A percentile compares a stretch with the other conserved stretches of the same genome.
Conservation (phyloP, 2,113 vertebrate genomes). For the Gymnarchus niloticus region DNA sequence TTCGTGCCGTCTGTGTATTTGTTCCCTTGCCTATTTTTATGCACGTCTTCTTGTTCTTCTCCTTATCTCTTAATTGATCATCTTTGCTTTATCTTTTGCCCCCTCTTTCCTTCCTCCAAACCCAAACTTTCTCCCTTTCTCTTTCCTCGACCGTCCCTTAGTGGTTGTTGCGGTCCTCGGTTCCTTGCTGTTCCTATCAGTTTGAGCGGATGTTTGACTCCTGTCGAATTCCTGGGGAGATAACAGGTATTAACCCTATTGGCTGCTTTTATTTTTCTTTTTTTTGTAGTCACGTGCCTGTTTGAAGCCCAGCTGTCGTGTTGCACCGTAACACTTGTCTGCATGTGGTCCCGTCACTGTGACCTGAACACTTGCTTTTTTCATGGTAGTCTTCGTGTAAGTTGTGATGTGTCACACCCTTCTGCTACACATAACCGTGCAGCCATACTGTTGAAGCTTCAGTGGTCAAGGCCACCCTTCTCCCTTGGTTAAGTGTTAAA, state of each 20-base stretch:
- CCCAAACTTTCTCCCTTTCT: conserved; percentile 21
- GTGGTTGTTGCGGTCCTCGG: conserved; percentile 75
- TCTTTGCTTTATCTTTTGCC: conserved; percentile 10
- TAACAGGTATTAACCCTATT: conserved; percentile 65
- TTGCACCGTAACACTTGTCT: background rate
- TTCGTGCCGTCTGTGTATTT: conserved; percentile 13
- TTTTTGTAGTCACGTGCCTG: background rate
- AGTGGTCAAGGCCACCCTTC: conserved; percentile 4
- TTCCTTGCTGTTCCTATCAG: conserved; percentile 78
- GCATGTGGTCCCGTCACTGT: background rate
- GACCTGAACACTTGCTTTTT: background rate
- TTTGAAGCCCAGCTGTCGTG: background rate
- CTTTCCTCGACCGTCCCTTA: conserved; percentile 46
- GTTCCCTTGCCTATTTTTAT: conserved; percentile 12
- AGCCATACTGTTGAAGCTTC: background rate
- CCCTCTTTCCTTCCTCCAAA: conserved; percentile 2
- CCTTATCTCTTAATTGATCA: background rate
- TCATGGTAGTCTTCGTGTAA: background rate
- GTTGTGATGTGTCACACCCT: background rate
- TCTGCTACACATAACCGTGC: background rate
- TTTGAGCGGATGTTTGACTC: conserved; percentile 79
- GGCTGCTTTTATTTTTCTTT: background rate
- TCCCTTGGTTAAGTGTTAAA: conserved; percentile 12
- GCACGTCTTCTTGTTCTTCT: background rate
- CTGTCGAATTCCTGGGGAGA: conserved; percentile 67